Evolutionary conservation across 2,888 invertebrate species (phyloP).

Genomic region (Drosophila helvetica): DNA sequence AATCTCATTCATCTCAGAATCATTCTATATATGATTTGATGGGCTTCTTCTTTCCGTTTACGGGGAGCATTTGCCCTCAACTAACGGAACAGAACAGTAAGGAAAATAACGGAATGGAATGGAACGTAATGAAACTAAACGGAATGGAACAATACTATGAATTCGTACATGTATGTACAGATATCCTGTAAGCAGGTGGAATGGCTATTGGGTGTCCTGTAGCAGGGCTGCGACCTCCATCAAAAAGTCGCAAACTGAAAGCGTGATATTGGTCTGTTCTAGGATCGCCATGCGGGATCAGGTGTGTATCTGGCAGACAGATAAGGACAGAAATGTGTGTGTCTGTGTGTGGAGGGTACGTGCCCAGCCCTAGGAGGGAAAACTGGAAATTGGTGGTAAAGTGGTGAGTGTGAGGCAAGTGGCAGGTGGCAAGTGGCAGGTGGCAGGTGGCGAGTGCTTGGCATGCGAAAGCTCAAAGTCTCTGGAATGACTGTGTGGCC

Average conservation of each 20-base stretch:
- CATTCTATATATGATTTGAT: not conserved
- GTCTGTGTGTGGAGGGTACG: constrained; percentile 11
- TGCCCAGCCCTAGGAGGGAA: constrained; percentile 6
- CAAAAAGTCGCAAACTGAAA: not conserved
- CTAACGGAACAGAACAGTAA: constrained; percentile 6
- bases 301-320: constrained; percentile 16
- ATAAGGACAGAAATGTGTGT: constrained; percentile 9
- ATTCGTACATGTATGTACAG: not conserved
- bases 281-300: not conserved
- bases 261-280: not conserved
- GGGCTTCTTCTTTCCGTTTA: constrained; percentile 11
- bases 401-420: constrained; percentile 9
- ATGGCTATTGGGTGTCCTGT: too few species aligned
- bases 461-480: constrained; percentile 25
- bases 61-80: constrained; percentile 3
- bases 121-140: constrained; percentile 4
- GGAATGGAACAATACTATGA: constrained; percentile 11
- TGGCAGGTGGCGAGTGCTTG: constrained; percentile 4
- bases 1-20: not conserved
- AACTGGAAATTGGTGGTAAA: constrained; percentile 1
- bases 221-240: too few species aligned
- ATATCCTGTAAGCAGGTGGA: too few species aligned
- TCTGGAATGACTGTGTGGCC: constrained; percentile 11
- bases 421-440: not conserved
- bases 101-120: constrained; percentile 16